Base-by-base conservation (phyloP, 2,888 invertebrate genomes). In the Harpagoxenus sublaevis region DNA sequence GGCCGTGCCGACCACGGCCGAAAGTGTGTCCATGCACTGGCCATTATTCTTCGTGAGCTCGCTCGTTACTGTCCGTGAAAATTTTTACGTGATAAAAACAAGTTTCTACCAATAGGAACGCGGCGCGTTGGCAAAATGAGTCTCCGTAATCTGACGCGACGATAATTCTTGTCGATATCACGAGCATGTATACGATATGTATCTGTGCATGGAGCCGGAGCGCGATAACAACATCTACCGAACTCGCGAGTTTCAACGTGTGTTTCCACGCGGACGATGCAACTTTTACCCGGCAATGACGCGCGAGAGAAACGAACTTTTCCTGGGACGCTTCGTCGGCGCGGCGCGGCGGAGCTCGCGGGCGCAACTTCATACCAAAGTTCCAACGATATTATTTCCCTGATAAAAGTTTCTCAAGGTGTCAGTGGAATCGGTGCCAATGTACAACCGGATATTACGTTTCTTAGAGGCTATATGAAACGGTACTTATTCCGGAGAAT, bases 381-480 rank as follows among this genome's bases (percentile, higher is more conserved):
- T 91, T 91, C 66, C 78, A 78, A 77, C 87, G 79, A 91, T 91
- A 90, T 90, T 90, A 90, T 90, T 90, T 89, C 87, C 78, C 84
- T 88, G 91, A 89, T 91, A 91, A 90, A 90, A 90, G 86, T 91
- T 91, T 86, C 55, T 70, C 42, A 45, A 66, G 84, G 88, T 87
- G 88, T 87, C 90, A 68, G 68, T 86, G 87, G 84, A 84, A 86
- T 89, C 89, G 84, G 74, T 84, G 86, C 77, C 88, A 86, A 90
- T 86, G 85, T 87, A 88, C 84, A 87, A 86, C 90, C 90, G 88
- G 89, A 91, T 90, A 90, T 91, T 89, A 89, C 86, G 81, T 79
- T 84, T 86, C 83, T 88, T 82, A 85, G 84, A 77, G 62, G 83
- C 74, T 84, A 65, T 70, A 63, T 57, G 77, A 79, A 83, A 62